Percentiles rank a stretch among this genome's conserved stretches.
Conservation (phyloP, 2,797 vertebrate species). For the Cossypha caffra region DNA sequence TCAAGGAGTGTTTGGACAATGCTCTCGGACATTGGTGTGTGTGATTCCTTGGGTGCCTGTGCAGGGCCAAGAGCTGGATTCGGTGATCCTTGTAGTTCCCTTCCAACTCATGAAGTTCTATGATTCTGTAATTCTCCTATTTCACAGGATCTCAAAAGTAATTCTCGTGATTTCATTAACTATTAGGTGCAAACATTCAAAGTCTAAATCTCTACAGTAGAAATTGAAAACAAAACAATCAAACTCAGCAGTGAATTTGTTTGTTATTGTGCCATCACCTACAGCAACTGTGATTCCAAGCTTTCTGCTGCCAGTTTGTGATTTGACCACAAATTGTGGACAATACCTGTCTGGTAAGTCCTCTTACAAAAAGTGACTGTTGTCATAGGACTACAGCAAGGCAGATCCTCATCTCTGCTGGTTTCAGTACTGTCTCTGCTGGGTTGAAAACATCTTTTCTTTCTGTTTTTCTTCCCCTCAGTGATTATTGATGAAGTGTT, state of each 20-base stretch:
- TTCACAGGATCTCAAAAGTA: background rate
- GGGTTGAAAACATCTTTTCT: background rate
- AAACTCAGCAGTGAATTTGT: background rate
- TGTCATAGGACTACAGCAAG: background rate
- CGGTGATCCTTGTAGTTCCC: accelerated
- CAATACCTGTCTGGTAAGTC: background rate
- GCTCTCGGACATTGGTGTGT: background rate
- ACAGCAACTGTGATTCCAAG: background rate
- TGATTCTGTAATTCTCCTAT: background rate
- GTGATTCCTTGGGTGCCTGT: background rate
- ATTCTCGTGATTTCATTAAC: background rate
- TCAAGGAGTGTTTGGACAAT: background rate
- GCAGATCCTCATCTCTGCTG: background rate
- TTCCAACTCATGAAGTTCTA: background rate
- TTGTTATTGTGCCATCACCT: background rate
- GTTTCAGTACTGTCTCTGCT: background rate
- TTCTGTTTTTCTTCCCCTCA: background rate
- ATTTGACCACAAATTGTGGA: background rate
- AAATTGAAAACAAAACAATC: background rate
- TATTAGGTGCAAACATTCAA: background rate
- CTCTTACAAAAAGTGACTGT: background rate
- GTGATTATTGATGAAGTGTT: background rate
- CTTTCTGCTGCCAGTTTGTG: background rate
- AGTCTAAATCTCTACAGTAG: background rate
- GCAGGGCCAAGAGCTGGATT: background rate